Percentiles rank a stretch among this genome's conserved stretches.
These are phyloP conservation scores for Scyliorhinus canicula DNA, from an alignment of 2,797 vertebrate species.

Conservation along the genomic window DNA sequence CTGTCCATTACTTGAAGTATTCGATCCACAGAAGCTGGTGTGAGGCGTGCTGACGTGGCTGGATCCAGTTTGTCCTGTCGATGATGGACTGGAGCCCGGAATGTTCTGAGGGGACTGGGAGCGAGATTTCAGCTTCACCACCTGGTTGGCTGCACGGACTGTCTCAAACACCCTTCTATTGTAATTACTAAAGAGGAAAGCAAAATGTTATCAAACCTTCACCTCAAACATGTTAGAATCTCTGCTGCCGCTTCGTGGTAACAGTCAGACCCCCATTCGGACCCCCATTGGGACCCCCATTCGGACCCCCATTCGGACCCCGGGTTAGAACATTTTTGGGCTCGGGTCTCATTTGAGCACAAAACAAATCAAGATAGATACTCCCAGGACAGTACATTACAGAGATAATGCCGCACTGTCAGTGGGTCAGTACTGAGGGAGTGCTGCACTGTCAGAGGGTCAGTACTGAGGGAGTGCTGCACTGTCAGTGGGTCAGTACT, in stretches of 20 bases:
- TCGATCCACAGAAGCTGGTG: constrained; percentile 58
- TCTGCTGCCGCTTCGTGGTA: too few species aligned
- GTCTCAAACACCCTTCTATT: constrained; percentile 73
- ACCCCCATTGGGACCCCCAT: too few species aligned
- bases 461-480: too few species aligned
- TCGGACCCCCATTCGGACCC: too few species aligned
- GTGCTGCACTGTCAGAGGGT: too few species aligned
- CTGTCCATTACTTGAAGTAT: constrained; percentile 54
- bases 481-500: too few species aligned
- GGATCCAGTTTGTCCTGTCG: constrained; percentile 49
- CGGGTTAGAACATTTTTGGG: too few species aligned
- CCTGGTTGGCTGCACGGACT: constrained; percentile 68
- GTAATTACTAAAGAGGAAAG: constrained; percentile 56
- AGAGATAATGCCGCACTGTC: too few species aligned
- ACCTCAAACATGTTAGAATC: not conserved
- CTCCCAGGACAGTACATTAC: not conserved
- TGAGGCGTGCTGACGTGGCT: constrained; percentile 64
- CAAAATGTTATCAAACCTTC: not conserved
- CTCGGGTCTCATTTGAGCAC: too few species aligned
- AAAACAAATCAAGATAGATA: not conserved
- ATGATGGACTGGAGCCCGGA: constrained; percentile 56
- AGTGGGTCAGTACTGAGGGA: too few species aligned
- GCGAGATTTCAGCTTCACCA: constrained; percentile 57
- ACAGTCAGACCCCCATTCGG: too few species aligned
- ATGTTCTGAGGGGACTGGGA: constrained; percentile 58